Evolutionary conservation across 1,140 invertebrate species (phyloP).

Genomic region (Ptiloglossa arizonensis): DNA sequence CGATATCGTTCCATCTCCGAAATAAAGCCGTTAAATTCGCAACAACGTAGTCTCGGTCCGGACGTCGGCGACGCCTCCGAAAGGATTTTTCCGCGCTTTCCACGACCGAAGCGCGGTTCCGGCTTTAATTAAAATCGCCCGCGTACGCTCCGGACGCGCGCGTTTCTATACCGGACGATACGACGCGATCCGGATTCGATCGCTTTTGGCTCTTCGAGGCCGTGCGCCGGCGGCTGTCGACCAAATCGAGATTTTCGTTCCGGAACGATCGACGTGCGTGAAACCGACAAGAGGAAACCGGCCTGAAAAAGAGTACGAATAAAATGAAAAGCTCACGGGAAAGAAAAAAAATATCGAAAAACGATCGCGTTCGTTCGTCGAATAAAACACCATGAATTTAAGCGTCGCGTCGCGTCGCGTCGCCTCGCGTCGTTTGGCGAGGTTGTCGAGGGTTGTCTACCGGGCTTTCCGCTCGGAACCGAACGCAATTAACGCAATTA

Average conservation of each 20-base stretch:
- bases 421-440: constrained; percentile 17
- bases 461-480: neutral
- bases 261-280: constrained; percentile 35
- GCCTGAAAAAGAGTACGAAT: constrained; percentile 42
- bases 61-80: too few relatives aligned
- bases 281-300: constrained; percentile 51
- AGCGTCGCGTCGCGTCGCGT: constrained; percentile 20
- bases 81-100: too few relatives aligned
- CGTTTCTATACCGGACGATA: constrained; percentile 52
- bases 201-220: constrained; percentile 45
- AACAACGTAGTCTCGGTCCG: too few relatives aligned
- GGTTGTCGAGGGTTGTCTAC: constrained; percentile 4
- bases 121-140: neutral
- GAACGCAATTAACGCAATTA: constrained; percentile 27
- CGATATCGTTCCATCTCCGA: too few relatives aligned
- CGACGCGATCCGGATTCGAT: constrained; percentile 57
- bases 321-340: neutral
- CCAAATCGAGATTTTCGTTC: constrained; percentile 19
- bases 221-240: constrained; percentile 23
- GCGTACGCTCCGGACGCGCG: constrained; percentile 25
- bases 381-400: constrained; percentile 30
- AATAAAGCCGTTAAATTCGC: too few relatives aligned
- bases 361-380: neutral
- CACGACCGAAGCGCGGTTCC: too few relatives aligned
- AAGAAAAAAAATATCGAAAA: neutral